Evolutionary conservation across 1,140 invertebrate species (phyloP).

Genomic region (Venustaconcha ellipsiformis): DNA sequence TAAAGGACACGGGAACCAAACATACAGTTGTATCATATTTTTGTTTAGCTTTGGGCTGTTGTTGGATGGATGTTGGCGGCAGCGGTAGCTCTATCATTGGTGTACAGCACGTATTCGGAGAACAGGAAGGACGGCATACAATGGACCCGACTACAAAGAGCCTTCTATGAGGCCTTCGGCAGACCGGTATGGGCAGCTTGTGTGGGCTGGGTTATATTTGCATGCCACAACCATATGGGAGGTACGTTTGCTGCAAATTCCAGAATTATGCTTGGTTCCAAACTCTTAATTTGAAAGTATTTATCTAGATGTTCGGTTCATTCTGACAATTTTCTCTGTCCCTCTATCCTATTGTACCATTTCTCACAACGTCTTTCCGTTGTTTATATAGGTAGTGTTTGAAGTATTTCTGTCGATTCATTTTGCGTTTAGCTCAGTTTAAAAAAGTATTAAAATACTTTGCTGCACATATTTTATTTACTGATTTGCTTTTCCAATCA

Average conservation of each 20-base stretch:
- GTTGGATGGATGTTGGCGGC: constrained; percentile 47
- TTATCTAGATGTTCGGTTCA: too few species aligned
- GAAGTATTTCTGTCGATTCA: too few species aligned
- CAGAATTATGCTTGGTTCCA: neutral
- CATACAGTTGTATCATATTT: constrained; percentile 5
- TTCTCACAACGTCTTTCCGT: too few species aligned
- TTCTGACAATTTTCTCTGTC: too few species aligned
- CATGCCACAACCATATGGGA: constrained; percentile 63
- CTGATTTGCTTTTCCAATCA: too few species aligned
- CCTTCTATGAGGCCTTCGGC: constrained; percentile 46
- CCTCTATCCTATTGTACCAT: too few species aligned
- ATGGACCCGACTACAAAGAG: constrained; percentile 35
- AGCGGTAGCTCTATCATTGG: constrained; percentile 36
- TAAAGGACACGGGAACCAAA: too few species aligned
- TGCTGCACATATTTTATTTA: too few species aligned
- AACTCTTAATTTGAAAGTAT: too few species aligned
- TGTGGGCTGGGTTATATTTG: constrained; percentile 71
- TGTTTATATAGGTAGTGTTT: too few species aligned
- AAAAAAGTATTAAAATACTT: too few species aligned
- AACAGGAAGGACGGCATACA: constrained; percentile 34
- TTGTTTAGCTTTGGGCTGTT: constrained; percentile 30
- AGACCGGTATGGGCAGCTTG: constrained; percentile 64
- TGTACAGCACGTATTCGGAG: constrained; percentile 48
- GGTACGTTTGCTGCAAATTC: constrained; percentile 36
- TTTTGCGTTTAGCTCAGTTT: too few species aligned